These are phyloP conservation scores for Machimus atricapillus DNA, from an alignment of 2,888 invertebrate genomes.

Conservation along the genomic window DNA sequence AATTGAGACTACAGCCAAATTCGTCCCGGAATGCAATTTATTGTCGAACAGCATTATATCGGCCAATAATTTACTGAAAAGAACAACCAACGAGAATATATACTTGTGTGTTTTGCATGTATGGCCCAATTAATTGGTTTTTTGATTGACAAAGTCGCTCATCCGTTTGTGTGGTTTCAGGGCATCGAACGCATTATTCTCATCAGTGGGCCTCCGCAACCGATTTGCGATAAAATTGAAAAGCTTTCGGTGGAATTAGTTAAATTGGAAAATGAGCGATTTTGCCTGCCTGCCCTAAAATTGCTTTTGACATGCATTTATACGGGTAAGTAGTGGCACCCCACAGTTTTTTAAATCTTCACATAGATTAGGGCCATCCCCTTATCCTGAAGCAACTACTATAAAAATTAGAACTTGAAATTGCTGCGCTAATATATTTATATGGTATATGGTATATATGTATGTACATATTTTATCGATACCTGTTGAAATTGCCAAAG, in stretches of 20 bases:
- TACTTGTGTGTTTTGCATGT: conserved; percentile 65
- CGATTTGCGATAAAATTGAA: conserved; percentile 70
- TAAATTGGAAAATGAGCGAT: conserved; percentile 72
- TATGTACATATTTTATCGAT: not conserved
- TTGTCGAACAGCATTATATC: conserved; percentile 67
- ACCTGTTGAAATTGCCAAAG: not conserved
- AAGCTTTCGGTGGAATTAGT: conserved; percentile 74
- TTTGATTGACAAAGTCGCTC: conserved; percentile 56
- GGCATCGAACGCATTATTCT: conserved; percentile 75
- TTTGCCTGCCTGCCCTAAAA: conserved; percentile 75
- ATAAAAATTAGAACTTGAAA: not conserved
- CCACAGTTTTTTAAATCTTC: not conserved
- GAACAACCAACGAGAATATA: conserved; percentile 61
- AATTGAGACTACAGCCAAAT: conserved; percentile 75
- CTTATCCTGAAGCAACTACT: not conserved
- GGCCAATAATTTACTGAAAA: conserved; percentile 65
- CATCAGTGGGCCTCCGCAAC: conserved; percentile 60
- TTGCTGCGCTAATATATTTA: too few relatives aligned
- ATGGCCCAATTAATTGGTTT: conserved; percentile 54
- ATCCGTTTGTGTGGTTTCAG: conserved; percentile 54
- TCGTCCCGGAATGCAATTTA: conserved; percentile 68
- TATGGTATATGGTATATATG: too few relatives aligned
- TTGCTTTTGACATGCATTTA: conserved; percentile 82
- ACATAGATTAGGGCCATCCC: not conserved
- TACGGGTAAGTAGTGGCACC: conserved; percentile 64